Conservation (phyloP, 2,888 invertebrate species). For the Geotrupes spiniger region DNA sequence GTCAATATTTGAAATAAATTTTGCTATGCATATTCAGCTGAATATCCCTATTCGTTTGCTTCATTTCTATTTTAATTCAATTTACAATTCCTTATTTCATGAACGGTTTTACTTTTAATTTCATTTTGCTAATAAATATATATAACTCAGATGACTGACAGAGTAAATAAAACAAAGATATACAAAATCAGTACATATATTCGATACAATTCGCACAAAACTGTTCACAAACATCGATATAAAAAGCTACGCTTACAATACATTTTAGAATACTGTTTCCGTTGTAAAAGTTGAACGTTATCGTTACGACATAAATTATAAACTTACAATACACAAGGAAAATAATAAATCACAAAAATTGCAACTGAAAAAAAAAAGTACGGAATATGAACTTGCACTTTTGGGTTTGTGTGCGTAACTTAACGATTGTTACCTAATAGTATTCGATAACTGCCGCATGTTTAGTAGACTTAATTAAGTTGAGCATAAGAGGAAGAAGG, state of each 20-base stretch:
- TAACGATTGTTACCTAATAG: too few relatives aligned
- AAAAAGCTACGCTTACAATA: slow-evolving; percentile 22
- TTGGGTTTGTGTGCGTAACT: too few relatives aligned
- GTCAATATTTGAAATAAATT: too few relatives aligned
- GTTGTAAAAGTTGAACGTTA: slow-evolving; percentile 10
- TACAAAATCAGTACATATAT: slow-evolving; percentile 27
- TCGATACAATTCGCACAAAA: slow-evolving; percentile 22
- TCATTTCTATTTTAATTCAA: too few relatives aligned
- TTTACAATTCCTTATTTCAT: too few relatives aligned
- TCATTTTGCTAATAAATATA: too few relatives aligned
- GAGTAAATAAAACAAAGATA: slow-evolving; percentile 4
- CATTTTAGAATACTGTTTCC: slow-evolving; percentile 17
- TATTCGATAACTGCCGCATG: too few relatives aligned
- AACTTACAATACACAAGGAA: slow-evolving; percentile 6
- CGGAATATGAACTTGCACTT: slow-evolving; percentile 12
- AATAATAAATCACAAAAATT: slow-evolving; percentile 13
- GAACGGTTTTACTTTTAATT: too few relatives aligned
- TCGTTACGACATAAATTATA: slow-evolving; percentile 8
- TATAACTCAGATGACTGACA: too few relatives aligned
- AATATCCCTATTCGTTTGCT: too few relatives aligned
- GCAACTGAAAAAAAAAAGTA: slow-evolving; percentile 11
- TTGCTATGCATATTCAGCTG: too few relatives aligned
- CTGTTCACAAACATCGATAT: slow-evolving; percentile 15
- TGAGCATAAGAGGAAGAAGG: slow-evolving; percentile 13
- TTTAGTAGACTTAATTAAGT: slow-evolving; percentile 2